These are phyloP conservation scores for Lepetodrilus schrolli DNA, from an alignment of 2,888 invertebrate genomes.

Conservation along the genomic window DNA sequence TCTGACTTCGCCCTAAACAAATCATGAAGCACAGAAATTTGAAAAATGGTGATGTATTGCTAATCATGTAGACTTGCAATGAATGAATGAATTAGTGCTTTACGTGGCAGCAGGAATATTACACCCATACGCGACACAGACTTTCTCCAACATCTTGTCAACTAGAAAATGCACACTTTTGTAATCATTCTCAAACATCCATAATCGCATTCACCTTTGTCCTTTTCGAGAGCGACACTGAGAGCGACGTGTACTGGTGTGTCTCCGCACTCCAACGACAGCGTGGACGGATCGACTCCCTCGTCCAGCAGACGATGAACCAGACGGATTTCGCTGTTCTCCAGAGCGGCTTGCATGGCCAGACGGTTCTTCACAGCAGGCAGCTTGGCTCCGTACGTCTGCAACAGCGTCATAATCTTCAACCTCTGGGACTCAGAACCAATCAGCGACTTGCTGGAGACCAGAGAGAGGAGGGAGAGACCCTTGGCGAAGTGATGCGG, in stretches of 20 bases:
- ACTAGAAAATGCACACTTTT: too few relatives aligned
- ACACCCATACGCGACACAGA: too few relatives aligned
- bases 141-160: too few relatives aligned
- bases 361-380: background rate
- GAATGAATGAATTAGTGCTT: too few relatives aligned
- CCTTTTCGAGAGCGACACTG: constrained; percentile 53
- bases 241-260: constrained; percentile 64
- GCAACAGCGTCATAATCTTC: constrained; percentile 35
- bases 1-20: background rate
- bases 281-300: constrained; percentile 47
- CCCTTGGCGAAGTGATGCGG: constrained; percentile 36
- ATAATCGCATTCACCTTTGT: constrained; percentile 62
- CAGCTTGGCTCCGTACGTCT: constrained; percentile 32
- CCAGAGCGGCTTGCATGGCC: constrained; percentile 28
- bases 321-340: constrained; percentile 37
- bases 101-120: too few relatives aligned
- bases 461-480: constrained; percentile 34
- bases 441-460: constrained; percentile 27
- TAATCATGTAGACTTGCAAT: too few relatives aligned
- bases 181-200: too few relatives aligned
- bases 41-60: too few relatives aligned
- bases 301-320: constrained; percentile 49
- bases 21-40: background rate
- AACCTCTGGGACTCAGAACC: constrained; percentile 28
- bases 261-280: constrained; percentile 54